Evolutionary conservation across 1,140 invertebrate genomes (phyloP).

Genomic region (Brachionus angularis): DNA sequence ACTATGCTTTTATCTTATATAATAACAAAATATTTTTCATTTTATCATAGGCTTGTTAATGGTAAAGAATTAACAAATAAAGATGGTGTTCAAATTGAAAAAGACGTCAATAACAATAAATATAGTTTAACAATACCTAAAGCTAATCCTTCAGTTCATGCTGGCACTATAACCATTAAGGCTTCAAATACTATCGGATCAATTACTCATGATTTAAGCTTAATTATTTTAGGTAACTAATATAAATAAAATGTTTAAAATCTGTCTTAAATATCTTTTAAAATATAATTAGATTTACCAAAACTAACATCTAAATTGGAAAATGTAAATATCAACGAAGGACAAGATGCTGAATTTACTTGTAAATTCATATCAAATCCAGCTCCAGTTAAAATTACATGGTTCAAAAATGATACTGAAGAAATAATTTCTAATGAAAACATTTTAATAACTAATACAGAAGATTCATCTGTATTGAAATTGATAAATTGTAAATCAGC

Average conservation of each 20-base stretch:
- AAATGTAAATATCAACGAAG: not conserved
- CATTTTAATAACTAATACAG: not conserved
- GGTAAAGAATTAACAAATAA: slow-evolving; percentile 12
- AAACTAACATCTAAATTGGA: not conserved
- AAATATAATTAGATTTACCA: not conserved
- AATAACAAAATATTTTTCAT: too few species aligned
- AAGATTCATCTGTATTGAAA: not conserved
- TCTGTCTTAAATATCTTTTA: too few species aligned
- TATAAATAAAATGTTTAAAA: too few species aligned
- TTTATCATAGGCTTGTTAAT: not conserved
- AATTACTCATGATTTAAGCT: not conserved
- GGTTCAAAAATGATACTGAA: not conserved
- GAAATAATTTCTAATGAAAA: not conserved
- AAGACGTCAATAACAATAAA: not conserved
- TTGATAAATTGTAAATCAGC: not conserved
- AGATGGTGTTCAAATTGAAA: slow-evolving; percentile 39
- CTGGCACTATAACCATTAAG: not conserved
- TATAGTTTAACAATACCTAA: not conserved
- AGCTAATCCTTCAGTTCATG: not conserved
- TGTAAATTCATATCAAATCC: not conserved
- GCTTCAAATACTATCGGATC: not conserved
- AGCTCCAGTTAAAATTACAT: not conserved
- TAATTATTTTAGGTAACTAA: not conserved
- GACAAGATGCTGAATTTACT: not conserved
- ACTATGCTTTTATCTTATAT: too few species aligned